phyloP scores from a whole-genome alignment of 37 sponge, comb jelly and placozoan genomes.

The Bolinopsis microptera region DNA sequence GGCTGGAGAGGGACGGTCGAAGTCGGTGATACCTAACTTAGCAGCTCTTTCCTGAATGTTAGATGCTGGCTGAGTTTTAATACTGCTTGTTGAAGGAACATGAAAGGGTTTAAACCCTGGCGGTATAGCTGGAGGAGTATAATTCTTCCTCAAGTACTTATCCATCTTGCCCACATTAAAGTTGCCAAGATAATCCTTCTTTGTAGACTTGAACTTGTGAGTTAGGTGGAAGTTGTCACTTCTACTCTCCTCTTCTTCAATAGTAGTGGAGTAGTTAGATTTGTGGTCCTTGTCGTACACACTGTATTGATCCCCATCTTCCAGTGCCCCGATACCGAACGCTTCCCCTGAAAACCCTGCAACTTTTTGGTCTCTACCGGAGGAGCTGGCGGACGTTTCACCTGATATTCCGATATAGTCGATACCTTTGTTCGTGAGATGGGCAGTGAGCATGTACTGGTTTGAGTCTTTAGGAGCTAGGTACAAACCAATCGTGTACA shows the following conservation, averaged over 20 bases:
- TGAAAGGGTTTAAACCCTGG: slow-evolving; percentile 12
- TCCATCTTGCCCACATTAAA: not conserved
- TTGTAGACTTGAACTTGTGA: not conserved
- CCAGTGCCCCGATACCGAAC: slow-evolving; percentile 93
- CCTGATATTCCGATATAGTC: slow-evolving; percentile 20
- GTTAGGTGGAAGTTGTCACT: not conserved
- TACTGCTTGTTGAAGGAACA: not conserved
- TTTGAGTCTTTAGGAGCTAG: not conserved
- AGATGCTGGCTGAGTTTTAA: not conserved
- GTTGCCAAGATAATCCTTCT: not conserved
- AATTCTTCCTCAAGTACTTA: slow-evolving; percentile 9
- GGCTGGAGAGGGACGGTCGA: not conserved
- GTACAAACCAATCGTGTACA: not conserved
- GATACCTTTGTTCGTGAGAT: not conserved
- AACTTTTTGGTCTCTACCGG: not conserved
- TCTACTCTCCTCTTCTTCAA: slow-evolving; percentile 69
- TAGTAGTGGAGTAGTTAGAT: slow-evolving; percentile 69
- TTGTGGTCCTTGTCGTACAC: slow-evolving; percentile 76
- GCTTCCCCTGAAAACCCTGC: slow-evolving; percentile 71
- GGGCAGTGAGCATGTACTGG: not conserved
- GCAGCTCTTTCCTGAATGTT: not conserved
- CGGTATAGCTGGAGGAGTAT: not conserved
- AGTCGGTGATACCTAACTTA: slow-evolving; percentile 1
- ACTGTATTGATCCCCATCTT: slow-evolving; percentile 68
- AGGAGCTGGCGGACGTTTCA: not conserved